Evolutionary conservation across 1,140 invertebrate genomes (phyloP), one percentile per base, ranked within the genome.

Genomic region (Coptotermes formosanus): DNA sequence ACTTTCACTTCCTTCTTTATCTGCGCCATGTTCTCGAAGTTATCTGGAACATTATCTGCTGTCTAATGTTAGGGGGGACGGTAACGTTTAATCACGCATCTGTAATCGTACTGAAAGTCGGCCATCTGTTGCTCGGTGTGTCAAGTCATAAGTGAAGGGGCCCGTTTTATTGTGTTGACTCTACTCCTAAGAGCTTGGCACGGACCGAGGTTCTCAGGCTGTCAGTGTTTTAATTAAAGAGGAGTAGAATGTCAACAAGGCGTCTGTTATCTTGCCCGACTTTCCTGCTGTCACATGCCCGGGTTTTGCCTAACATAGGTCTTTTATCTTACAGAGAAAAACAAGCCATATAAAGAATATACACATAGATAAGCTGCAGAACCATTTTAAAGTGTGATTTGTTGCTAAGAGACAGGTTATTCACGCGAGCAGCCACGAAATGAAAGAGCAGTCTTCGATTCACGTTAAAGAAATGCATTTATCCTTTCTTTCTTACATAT

Each of bases 211-310:
- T 75, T 75, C 64, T 75, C 64, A 75, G 64, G 64, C 64, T 75
- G 64, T 75, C 64, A 75, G 64, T 75, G 64, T 75, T 75, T 75
- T 75, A 75, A 75, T 75, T 75, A 75, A 75, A 75, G 64, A 75
- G 64, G 64, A 75, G 64, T 25, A 75, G 16, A 75, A 75, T 75
- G 64, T 75, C 64, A 75, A 75, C 64, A 75, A 30, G 64, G 64
- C 64, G 6, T 25, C n/a, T 2, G 64, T 75, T 75, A 75, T 75
- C 64, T 75, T 30, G 64, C n/a, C 3, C 64, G 64, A 25, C 64
- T 75, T 25, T 75, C 64, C 64, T 75, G 25, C 64, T 75, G 25
- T 75, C 64, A 75, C 25, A 30, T 25, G 8, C 64, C 25, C 9
- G 64, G 6, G 64, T 16, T 11, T 55, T 55, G n/a, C 64, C 64